Evolutionary conservation across 2,888 invertebrate species (phyloP).

Genomic region (Dryococelus australis): DNA sequence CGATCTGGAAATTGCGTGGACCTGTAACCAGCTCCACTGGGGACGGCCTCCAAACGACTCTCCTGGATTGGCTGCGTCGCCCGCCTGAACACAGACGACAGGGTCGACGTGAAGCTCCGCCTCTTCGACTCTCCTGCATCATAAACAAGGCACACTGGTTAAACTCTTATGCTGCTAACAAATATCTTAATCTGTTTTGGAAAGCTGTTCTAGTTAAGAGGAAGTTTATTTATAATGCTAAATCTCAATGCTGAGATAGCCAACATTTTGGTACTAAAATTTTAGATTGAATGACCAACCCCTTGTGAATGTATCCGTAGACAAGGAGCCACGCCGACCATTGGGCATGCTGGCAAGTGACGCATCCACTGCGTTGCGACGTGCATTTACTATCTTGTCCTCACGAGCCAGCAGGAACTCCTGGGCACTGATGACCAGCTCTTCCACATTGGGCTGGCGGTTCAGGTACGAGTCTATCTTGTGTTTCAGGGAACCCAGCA

Average conservation of each 20-base stretch:
- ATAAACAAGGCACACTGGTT: background rate
- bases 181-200: too few species aligned
- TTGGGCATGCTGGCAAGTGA: constrained; percentile 34
- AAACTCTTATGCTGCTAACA: too few species aligned
- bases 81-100: constrained; percentile 78
- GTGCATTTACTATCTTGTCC: constrained; percentile 74
- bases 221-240: too few species aligned
- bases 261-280: too few species aligned
- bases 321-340: constrained; percentile 48
- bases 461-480: constrained; percentile 83
- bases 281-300: constrained; percentile 50
- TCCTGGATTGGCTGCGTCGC: constrained; percentile 54
- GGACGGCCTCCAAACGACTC: constrained; percentile 51
- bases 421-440: constrained; percentile 78
- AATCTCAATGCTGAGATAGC: too few species aligned
- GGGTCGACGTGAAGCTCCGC: constrained; percentile 76
- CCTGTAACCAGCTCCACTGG: constrained; percentile 52
- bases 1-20: background rate
- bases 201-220: too few species aligned
- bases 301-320: constrained; percentile 56
- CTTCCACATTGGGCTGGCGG: constrained; percentile 62
- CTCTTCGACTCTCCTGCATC: constrained; percentile 71
- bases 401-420: constrained; percentile 82
- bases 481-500: constrained; percentile 81
- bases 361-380: constrained; percentile 66